Percentiles rank a stretch among this genome's conserved stretches.
Conservation (phyloP, 2,113 vertebrate species). For the human (Homo sapiens) region GRCh38 chr2:184715001-184715500, state of each 20-base stretch:
- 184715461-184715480: no score
- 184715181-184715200: not conserved
- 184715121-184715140: not conserved
- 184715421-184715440: no score
- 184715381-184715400: not conserved
- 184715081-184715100: not conserved
- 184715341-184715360: not conserved
- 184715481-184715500: no score
- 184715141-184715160: not conserved
- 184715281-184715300: not conserved
- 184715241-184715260: not conserved
- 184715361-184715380: not conserved
- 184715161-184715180: not conserved
- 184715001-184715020: not conserved
- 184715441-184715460: no score
- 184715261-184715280: not conserved
- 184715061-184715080: accelerated
- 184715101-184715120: not conserved
- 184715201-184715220: not conserved
- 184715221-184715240: not conserved
- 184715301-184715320: not conserved
- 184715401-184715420: no score
- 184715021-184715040: not conserved
- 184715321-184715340: not conserved
- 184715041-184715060: not conserved